Conservation (phyloP, 2,113 vertebrate genomes). For the Lasiurus cinereus region DNA sequence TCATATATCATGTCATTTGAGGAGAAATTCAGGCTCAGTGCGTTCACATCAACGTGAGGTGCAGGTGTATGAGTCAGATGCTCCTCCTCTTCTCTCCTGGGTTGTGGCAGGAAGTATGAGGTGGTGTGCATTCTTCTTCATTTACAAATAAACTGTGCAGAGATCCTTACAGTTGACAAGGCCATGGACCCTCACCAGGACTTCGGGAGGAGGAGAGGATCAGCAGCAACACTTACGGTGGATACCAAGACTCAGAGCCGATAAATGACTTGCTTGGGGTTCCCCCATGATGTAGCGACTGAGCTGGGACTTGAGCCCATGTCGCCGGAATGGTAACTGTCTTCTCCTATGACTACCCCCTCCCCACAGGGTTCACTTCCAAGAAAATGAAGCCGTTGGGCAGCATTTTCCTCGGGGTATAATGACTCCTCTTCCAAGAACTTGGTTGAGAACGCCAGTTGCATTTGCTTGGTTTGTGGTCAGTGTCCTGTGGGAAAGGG, state of each 20-base stretch:
- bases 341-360: not conserved
- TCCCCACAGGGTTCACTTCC: not conserved
- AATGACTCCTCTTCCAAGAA: not conserved
- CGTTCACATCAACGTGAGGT: not conserved
- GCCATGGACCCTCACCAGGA: rapidly evolving
- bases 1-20: not conserved
- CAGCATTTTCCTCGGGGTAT: not conserved
- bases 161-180: not conserved
- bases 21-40: not conserved
- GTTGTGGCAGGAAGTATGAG: not conserved
- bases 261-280: not conserved
- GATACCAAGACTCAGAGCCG: not conserved
- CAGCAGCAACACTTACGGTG: rapidly evolving
- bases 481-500: not conserved
- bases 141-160: no score
- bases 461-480: not conserved
- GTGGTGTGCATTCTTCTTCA: not conserved
- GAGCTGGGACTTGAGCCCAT: not conserved
- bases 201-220: no score
- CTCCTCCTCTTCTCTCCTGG: not conserved
- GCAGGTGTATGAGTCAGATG: rapidly evolving
- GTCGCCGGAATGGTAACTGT: not conserved
- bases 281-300: not conserved
- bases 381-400: not conserved
- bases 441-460: no score